These are phyloP conservation scores for Tringa solitaria DNA, from an alignment of 2,113 vertebrate genomes.

Conservation along the genomic window DNA sequence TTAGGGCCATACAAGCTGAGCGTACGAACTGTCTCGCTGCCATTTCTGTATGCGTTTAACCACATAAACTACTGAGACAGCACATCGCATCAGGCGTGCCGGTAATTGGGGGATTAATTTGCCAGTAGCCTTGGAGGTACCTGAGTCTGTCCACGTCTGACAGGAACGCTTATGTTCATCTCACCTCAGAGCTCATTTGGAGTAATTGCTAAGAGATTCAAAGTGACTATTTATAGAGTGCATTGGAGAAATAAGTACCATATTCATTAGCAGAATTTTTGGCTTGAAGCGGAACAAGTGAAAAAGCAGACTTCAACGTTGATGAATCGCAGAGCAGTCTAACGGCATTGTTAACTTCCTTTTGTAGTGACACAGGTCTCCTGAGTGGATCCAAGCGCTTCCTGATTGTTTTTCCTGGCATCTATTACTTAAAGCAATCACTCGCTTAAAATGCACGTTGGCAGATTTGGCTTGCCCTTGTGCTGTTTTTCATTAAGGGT, in stretches of 20 bases:
- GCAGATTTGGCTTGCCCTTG: not conserved
- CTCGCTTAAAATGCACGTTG: not conserved
- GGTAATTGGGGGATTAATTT: not conserved
- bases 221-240: not conserved
- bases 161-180: not conserved
- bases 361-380: not conserved
- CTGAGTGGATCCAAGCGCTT: not conserved
- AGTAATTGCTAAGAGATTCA: not conserved
- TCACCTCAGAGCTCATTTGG: not conserved
- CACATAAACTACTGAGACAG: accelerated
- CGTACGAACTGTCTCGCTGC: accelerated
- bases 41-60: accelerated
- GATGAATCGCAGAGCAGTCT: not conserved
- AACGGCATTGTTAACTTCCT: not conserved
- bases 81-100: not conserved
- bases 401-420: conserved; percentile 6
- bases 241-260: not conserved
- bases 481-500: not conserved
- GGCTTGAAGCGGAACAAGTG: not conserved
- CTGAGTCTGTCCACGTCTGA: not conserved
- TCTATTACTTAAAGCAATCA: not conserved
- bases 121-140: not conserved
- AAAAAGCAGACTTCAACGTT: not conserved
- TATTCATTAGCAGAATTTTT: not conserved
- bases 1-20: not conserved